These are phyloP conservation scores for Rhombomys opimus DNA, from an alignment of 2,113 vertebrate species.

Conservation along the genomic window DNA sequence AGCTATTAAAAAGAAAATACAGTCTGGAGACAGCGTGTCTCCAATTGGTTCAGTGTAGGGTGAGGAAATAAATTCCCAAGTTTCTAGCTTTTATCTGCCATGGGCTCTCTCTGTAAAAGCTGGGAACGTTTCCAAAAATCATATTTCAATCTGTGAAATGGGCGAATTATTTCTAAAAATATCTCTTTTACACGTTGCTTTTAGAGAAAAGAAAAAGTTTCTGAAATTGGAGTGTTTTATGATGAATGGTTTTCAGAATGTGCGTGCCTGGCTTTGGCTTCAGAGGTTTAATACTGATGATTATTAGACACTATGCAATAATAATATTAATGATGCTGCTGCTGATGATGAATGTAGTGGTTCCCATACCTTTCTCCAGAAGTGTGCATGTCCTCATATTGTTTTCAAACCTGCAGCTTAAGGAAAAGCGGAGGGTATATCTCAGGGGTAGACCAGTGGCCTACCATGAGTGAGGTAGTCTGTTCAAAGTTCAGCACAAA, in stretches of 20 bases:
- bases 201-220: constrained; percentile 20
- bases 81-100: constrained; percentile 58
- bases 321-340: neutral
- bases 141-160: constrained; percentile 44
- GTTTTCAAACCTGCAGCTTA: neutral
- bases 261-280: neutral
- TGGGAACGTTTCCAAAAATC: neutral
- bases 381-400: neutral
- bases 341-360: neutral
- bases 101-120: constrained; percentile 26
- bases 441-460: neutral
- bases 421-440: neutral
- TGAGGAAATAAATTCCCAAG: constrained; percentile 54
- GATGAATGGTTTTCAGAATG: neutral
- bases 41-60: constrained; percentile 55
- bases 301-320: neutral
- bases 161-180: neutral
- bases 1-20: constrained; percentile 77
- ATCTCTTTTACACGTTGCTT: neutral
- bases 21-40: constrained; percentile 72
- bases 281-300: neutral
- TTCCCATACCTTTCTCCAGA: neutral
- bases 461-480: neutral
- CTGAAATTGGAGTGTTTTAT: neutral
- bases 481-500: neutral